Conservation (phyloP, 1,140 invertebrate species). For the Cherax quadricarinatus region DNA sequence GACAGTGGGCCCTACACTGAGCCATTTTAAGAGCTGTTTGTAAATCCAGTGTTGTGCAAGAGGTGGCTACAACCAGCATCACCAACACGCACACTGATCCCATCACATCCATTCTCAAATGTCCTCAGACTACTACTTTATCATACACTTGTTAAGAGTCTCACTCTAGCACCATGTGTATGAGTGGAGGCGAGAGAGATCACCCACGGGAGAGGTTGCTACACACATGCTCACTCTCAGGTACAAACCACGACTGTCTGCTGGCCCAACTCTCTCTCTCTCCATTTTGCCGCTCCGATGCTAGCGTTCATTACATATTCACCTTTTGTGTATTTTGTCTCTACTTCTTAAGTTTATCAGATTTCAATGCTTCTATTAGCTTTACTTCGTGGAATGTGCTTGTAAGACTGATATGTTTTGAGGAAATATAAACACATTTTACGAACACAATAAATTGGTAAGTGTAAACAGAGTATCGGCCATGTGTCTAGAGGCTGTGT, state of each 20-base stretch:
- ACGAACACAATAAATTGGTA: neutral
- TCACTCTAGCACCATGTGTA: neutral
- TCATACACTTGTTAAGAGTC: neutral
- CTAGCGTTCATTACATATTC: neutral
- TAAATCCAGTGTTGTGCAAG: slow-evolving; percentile 10
- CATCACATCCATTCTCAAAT: slow-evolving; percentile 5
- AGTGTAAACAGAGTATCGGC: neutral
- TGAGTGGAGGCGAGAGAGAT: neutral
- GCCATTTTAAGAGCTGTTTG: slow-evolving; percentile 48
- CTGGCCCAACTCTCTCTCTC: slow-evolving; percentile 32
- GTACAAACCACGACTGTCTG: slow-evolving; percentile 33
- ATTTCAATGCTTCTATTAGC: neutral
- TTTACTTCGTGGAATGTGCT: too few relatives aligned
- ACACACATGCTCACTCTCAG: slow-evolving; percentile 7
- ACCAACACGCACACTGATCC: neutral
- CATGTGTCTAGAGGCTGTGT: slow-evolving; percentile 2
- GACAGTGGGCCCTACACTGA: slow-evolving; percentile 40
- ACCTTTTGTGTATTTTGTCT: neutral
- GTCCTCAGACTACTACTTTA: neutral
- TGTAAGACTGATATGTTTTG: neutral
- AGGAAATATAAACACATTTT: neutral
- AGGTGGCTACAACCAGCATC: neutral
- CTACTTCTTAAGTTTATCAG: neutral
- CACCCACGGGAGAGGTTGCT: neutral
- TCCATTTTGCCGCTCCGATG: slow-evolving; percentile 37